A percentile compares a stretch with the other conserved stretches of the same genome.
phyloP scores from a whole-genome alignment of 64 coral and sea anemone genomes.

The Montipora foliosa region DNA sequence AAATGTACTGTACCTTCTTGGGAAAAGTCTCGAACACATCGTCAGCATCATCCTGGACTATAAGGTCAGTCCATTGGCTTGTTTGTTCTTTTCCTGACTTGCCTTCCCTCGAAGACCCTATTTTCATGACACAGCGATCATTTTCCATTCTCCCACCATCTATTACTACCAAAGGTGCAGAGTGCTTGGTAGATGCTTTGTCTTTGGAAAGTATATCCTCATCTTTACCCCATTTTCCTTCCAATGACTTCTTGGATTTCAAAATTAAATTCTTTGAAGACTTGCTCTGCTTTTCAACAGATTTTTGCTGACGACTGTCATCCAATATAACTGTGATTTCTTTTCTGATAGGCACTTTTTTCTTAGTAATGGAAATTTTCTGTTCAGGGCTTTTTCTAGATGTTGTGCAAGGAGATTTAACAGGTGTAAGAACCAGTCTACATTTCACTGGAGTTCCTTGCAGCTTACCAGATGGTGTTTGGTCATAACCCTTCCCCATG shows the following conservation, averaged over 20 bases:
- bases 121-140: neutral
- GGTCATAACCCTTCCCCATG: neutral
- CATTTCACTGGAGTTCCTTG: constrained; percentile 36
- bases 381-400: neutral
- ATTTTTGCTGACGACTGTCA: neutral
- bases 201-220: neutral
- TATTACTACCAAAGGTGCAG: neutral
- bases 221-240: neutral
- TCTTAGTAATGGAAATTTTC: neutral
- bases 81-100: neutral
- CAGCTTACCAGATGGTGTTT: constrained; percentile 13
- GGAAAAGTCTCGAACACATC: neutral
- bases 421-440: constrained; percentile 31
- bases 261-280: neutral
- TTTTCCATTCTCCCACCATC: neutral
- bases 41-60: neutral
- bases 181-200: neutral
- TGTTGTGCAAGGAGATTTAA: neutral
- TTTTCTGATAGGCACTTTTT: neutral
- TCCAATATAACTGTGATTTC: neutral
- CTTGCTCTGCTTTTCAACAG: neutral
- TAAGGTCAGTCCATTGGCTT: neutral
- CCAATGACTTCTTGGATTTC: neutral
- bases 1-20: neutral
- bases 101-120: neutral